Conservation (phyloP, 2,113 vertebrate genomes). For the Cromileptes altivelis region DNA sequence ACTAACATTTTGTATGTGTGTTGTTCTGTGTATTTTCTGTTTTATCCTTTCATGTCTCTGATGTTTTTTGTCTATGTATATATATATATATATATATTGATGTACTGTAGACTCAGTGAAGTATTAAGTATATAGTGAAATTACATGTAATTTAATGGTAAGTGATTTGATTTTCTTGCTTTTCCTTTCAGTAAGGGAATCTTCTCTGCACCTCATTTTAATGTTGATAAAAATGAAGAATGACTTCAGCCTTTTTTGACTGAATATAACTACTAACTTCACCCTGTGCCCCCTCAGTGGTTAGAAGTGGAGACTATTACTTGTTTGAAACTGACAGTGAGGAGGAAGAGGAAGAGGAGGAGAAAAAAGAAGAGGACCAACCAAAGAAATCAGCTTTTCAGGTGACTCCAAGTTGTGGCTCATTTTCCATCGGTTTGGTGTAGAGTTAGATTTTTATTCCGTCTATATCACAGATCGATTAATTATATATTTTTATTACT, state of each 20-base stretch:
- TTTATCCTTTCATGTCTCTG: conserved; percentile 1
- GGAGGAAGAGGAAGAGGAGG: conserved; percentile 95
- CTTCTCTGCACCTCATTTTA: conserved; percentile 3
- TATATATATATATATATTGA: neutral
- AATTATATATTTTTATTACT: neutral
- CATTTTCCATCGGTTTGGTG: neutral
- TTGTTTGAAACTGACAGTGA: conserved; percentile 99
- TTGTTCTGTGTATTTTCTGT: conserved; percentile 22
- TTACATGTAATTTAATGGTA: conserved; percentile 9
- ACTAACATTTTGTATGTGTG: conserved; percentile 2
- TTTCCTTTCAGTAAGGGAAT: conserved; percentile 35
- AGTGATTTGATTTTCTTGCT: conserved; percentile 9
- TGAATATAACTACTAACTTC: conserved; percentile 48
- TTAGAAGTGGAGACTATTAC: conserved; percentile 99
- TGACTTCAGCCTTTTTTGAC: conserved; percentile 16
- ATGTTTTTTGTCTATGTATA: conserved; percentile 2
- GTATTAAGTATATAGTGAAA: neutral
- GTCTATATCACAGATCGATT: neutral
- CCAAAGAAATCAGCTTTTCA: conserved; percentile 96
- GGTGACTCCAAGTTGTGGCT: conserved; percentile 78
- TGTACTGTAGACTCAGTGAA: neutral
- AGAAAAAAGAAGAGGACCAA: conserved; percentile 92
- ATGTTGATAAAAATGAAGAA: neutral
- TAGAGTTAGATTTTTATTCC: neutral
- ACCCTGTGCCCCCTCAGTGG: conserved; percentile 91